phyloP scores from a whole-genome alignment of 2,113 vertebrate species.

The Todiramphus saurophagus region DNA sequence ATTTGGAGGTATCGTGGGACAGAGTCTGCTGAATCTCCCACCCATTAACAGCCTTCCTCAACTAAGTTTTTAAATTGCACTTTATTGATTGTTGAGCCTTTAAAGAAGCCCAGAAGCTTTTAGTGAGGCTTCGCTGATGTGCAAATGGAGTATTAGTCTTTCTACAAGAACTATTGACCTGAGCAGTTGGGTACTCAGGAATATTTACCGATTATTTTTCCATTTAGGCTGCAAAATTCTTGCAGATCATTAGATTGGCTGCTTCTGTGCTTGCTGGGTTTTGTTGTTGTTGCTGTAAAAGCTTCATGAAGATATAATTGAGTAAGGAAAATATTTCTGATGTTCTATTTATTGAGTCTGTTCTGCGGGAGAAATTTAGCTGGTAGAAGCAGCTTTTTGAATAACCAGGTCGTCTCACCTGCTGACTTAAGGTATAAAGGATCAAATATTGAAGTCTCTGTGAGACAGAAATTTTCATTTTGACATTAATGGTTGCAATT shows the following conservation, averaged over 20 bases:
- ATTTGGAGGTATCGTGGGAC: background rate
- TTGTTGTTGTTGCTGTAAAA: background rate
- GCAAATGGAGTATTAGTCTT: background rate
- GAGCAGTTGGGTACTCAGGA: background rate
- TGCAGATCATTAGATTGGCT: fast-evolving
- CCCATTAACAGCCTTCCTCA: background rate
- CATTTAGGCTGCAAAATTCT: background rate
- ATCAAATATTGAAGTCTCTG: background rate
- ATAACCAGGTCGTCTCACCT: background rate
- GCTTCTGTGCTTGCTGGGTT: background rate
- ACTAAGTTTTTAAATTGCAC: background rate
- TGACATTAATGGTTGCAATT: background rate
- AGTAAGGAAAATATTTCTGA: background rate
- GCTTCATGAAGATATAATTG: background rate
- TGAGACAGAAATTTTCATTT: background rate
- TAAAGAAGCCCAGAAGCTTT: background rate
- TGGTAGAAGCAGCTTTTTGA: background rate
- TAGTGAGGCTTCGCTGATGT: fast-evolving
- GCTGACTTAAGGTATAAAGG: background rate
- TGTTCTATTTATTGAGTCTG: fast-evolving
- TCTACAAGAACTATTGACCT: fast-evolving
- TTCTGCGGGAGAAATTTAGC: fast-evolving
- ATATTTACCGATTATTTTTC: background rate
- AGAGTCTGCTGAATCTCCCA: background rate
- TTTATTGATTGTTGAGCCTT: background rate